Evolutionary conservation across 1,140 invertebrate species (phyloP).

Genomic region (Macrotrachela quadricornifera): DNA sequence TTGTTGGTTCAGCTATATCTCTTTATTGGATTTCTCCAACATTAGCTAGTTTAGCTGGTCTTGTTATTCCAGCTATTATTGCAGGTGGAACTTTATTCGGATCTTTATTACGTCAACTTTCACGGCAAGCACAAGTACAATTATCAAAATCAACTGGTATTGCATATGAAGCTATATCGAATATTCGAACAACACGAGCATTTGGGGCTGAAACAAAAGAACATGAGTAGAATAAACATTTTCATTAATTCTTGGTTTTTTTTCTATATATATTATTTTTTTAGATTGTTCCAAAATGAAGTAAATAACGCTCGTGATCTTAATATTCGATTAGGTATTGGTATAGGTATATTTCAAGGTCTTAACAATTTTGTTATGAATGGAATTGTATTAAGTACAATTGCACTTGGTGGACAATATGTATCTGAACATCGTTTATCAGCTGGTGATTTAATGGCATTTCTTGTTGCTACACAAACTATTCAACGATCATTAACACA

Average conservation of each 20-base stretch:
- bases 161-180: constrained; percentile 71
- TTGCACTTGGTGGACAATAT: too few species aligned
- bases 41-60: constrained; percentile 54
- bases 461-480: constrained; percentile 75
- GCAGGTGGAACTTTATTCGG: constrained; percentile 51
- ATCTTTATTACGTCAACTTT: constrained; percentile 45
- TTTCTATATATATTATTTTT: constrained; percentile 11
- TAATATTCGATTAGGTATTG: constrained; percentile 57
- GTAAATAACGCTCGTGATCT: constrained; percentile 45
- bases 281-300: constrained; percentile 47
- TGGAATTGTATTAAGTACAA: constrained; percentile 49
- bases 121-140: constrained; percentile 52
- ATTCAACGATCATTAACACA: constrained; percentile 72
- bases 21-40: constrained; percentile 62
- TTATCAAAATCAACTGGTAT: constrained; percentile 60
- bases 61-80: constrained; percentile 60
- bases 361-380: constrained; percentile 37
- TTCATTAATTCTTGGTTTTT: background rate
- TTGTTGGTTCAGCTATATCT: constrained; percentile 52
- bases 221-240: constrained; percentile 29
- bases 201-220: constrained; percentile 77
- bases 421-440: too few species aligned
- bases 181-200: constrained; percentile 66
- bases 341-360: constrained; percentile 64
- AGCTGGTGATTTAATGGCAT: constrained; percentile 75